Evolutionary conservation across 2,113 vertebrate genomes (phyloP), one percentile per base, ranked within the genome.

Genomic region (Tricholaema leucomelas): DNA sequence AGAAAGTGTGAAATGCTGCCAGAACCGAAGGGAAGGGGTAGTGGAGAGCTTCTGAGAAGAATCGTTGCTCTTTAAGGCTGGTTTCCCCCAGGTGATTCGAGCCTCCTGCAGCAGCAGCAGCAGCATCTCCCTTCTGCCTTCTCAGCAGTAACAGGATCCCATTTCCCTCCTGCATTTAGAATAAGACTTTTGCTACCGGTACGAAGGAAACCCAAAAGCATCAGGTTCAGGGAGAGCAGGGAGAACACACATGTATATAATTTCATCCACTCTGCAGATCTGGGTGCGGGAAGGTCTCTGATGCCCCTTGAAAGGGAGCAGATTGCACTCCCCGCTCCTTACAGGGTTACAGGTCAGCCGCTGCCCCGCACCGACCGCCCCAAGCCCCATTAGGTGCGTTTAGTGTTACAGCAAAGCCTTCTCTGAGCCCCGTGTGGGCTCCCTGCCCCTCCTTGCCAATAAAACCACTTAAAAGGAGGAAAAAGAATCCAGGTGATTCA

Each of bases 401-500:
- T 94, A 79, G 10, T 6, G 70, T 95, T 92, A 95, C 94, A 93
- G 31, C 31, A 85, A 88, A 85, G 86, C 83, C 70, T 65, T 42
- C 60, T 44, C 59, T 1, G 0, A 85, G 79, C 81, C 60, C 71
- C 10, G 19, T 1, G 2, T 8, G 40, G 66, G 59, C 63, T 82
- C 73, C 38, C 60, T 38, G 60, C 65, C 76, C 65, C 78, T 69
- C 85, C 69, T 72, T 60, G 44, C 85, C 85, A 40, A 85, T 24
- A 90, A 92, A 95, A 56, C 55, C 76, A 84, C 93, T 92, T 92
- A 66, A 86, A 94, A 79, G 87, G 78, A 92, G 23, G 89, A 85
- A 92, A 96, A 94, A 91, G 23, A 93, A 96, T 77, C 88, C 92
- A 74, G 88, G 87, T 88, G 92, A 73, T 94, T 61, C 2, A 0